A percentile compares a stretch with the other conserved stretches of the same genome.
phyloP scores from a whole-genome alignment of 1,140 invertebrate genomes.

The Melipona quadrifasciata region DNA sequence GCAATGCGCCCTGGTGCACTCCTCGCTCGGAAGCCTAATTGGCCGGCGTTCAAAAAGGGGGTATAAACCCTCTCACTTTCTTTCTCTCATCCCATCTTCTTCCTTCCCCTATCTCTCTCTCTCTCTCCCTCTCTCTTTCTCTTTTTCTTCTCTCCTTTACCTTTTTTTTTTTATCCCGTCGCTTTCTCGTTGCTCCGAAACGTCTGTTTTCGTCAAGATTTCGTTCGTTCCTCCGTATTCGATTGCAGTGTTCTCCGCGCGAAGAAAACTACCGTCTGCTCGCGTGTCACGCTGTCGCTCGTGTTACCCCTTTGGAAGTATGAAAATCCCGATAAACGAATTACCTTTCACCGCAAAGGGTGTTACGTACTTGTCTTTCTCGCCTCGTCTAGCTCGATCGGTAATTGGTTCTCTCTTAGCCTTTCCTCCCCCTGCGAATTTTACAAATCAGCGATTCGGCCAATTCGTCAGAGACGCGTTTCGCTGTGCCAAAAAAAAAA shows the following conservation, averaged over 20 bases:
- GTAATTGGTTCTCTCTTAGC: background rate
- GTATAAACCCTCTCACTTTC: slow-evolving; percentile 7
- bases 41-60: slow-evolving; percentile 53
- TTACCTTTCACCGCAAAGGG: slow-evolving; percentile 11
- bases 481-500: background rate
- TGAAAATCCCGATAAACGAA: slow-evolving; percentile 48
- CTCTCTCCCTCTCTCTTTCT: background rate
- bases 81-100: background rate
- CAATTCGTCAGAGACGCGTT: background rate
- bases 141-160: background rate
- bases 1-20: slow-evolving; percentile 65
- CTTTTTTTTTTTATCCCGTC: background rate
- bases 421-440: background rate
- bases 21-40: slow-evolving; percentile 68
- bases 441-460: background rate
- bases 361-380: slow-evolving; percentile 3
- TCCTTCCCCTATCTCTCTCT: too few relatives aligned
- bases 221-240: background rate
- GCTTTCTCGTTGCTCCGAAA: background rate
- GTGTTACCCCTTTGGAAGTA: background rate
- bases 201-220: background rate
- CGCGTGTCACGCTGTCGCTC: too few relatives aligned
- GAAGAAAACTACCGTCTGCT: background rate
- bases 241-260: background rate
- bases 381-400: background rate